These are phyloP conservation scores for Apostichopus japonicus DNA, from an alignment of 35 echinoderm and acorn worm genomes.

Conservation along the genomic window DNA sequence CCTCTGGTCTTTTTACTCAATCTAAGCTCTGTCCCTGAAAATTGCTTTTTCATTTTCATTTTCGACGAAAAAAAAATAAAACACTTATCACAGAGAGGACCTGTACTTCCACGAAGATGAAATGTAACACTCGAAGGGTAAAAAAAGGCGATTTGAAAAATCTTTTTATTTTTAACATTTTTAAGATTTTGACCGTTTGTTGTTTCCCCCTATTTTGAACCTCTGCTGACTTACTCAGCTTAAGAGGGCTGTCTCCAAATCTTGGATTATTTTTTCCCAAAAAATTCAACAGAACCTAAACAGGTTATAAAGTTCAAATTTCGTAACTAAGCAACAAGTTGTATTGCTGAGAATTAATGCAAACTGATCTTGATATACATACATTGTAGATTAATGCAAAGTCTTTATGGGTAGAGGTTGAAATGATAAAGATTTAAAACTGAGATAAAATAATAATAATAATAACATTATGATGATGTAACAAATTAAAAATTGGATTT, in stretches of 20 bases:
- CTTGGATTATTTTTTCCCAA: background rate
- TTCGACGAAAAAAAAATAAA: too few relatives aligned
- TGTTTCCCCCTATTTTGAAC: background rate
- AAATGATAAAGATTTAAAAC: too few relatives aligned
- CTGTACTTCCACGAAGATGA: background rate
- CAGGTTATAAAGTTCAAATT: background rate
- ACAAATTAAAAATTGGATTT: too few relatives aligned
- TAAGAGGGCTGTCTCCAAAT: background rate
- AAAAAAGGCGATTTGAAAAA: background rate
- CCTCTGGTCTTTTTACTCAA: background rate
- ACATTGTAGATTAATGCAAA: too few relatives aligned
- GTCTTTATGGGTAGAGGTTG: too few relatives aligned
- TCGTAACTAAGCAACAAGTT: background rate
- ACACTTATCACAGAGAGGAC: too few relatives aligned
- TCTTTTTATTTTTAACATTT: background rate
- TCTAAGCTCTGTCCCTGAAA: background rate
- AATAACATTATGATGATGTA: too few relatives aligned
- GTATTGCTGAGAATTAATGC: too few relatives aligned
- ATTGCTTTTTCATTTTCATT: background rate
- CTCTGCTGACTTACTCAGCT: background rate
- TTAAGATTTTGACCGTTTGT: background rate
- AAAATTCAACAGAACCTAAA: background rate
- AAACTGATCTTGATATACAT: too few relatives aligned
- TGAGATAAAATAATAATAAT: too few relatives aligned
- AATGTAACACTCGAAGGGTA: background rate